A percentile compares a stretch with the other conserved stretches of the same genome.
Evolutionary conservation across 1,140 invertebrate genomes (phyloP).

Genomic region (Tetramorium alpestre): DNA sequence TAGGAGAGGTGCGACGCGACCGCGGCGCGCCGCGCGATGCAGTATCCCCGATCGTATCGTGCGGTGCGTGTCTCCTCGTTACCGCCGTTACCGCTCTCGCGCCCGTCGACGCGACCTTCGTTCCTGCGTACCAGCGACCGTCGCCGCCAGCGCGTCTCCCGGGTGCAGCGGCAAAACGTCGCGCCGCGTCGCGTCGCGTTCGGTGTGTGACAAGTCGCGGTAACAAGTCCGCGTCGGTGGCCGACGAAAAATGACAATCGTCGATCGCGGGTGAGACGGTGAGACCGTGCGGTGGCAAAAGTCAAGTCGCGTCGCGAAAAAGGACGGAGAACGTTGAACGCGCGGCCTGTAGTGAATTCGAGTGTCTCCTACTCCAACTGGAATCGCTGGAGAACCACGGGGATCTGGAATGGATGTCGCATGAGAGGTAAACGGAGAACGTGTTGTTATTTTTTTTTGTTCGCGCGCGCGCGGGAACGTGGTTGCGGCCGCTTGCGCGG

Average conservation of each 20-base stretch:
- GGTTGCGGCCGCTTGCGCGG: background rate
- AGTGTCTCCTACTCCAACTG: background rate
- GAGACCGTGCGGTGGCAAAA: background rate
- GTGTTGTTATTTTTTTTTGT: background rate
- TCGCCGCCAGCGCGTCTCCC: slow-evolving; percentile 7
- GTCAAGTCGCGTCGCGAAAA: background rate
- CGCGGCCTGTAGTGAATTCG: background rate
- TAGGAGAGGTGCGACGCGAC: background rate
- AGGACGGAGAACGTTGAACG: background rate
- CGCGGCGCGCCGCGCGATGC: slow-evolving; percentile 41
- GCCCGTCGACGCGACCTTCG: slow-evolving; percentile 16
- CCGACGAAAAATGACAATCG: background rate
- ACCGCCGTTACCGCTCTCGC: background rate
- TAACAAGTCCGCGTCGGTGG: background rate
- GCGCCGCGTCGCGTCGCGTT: background rate
- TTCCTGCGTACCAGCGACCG: slow-evolving; percentile 3
- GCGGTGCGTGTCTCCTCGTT: background rate
- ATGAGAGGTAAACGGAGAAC: slow-evolving; percentile 32
- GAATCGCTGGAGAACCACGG: background rate
- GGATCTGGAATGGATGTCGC: background rate
- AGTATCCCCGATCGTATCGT: background rate
- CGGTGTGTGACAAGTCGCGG: background rate
- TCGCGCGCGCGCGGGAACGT: background rate
- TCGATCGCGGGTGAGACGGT: background rate
- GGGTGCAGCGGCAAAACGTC: background rate